Evolutionary conservation across 2,797 vertebrate species (phyloP).

Genomic region (Intellagama lesueurii): DNA sequence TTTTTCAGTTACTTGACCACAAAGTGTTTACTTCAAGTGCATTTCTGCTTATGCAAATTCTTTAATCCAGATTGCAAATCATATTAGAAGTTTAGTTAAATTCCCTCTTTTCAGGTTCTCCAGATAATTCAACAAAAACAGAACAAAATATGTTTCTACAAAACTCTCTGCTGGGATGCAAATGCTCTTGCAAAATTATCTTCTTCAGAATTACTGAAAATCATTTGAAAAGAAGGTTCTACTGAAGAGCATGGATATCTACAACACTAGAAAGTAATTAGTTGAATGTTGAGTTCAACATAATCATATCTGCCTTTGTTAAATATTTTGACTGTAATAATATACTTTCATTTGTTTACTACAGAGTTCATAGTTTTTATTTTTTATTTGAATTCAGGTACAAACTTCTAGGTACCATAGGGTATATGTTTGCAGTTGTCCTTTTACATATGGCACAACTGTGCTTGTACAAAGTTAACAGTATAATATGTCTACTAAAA

Average conservation of each 20-base stretch:
- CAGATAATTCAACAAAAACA: constrained; percentile 46
- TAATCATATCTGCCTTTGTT: not conserved
- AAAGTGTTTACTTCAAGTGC: constrained; percentile 50
- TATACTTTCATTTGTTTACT: not conserved
- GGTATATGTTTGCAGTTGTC: no score
- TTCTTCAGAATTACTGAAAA: no score
- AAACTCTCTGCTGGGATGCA: constrained; percentile 29
- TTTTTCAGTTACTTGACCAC: constrained; percentile 61
- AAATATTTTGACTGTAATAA: not conserved
- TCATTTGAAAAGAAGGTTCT: no score
- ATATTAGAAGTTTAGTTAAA: constrained; percentile 63
- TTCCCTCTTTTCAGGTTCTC: constrained; percentile 77
- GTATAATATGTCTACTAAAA: not conserved
- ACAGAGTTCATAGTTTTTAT: not conserved
- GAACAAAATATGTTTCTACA: constrained; percentile 21
- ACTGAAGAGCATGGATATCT: no score
- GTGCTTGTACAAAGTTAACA: not conserved
- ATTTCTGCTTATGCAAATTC: constrained; percentile 79
- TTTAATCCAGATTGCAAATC: constrained; percentile 70
- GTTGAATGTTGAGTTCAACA: no score
- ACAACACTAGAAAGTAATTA: no score
- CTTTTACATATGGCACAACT: not conserved
- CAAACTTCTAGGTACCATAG: no score
- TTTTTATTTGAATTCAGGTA: not conserved
- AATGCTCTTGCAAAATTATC: not conserved